Percentiles rank a stretch among this genome's conserved stretches.
phyloP scores from a whole-genome alignment of 2,113 vertebrate species.

The Ochotona princeps region DNA sequence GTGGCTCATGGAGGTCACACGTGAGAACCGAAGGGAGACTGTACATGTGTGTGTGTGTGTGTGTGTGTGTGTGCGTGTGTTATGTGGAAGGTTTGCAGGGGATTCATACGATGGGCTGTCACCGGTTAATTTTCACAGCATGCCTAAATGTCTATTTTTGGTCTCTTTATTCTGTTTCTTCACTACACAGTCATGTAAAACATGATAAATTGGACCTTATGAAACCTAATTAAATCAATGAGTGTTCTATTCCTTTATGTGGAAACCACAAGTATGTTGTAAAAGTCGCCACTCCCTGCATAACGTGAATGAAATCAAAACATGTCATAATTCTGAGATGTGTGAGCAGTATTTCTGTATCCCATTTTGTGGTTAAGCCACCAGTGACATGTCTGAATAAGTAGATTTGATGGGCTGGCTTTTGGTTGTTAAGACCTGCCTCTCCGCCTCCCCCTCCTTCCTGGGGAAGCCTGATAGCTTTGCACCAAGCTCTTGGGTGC shows the following conservation, averaged over 20 bases:
- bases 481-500: conserved; percentile 59
- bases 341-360: conserved; percentile 83
- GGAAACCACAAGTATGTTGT: conserved; percentile 87
- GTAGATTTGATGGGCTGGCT: conserved; percentile 84
- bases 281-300: conserved; percentile 86
- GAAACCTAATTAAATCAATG: conserved; percentile 88
- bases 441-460: conserved; percentile 68
- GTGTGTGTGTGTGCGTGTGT: not conserved
- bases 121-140: conserved; percentile 82
- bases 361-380: conserved; percentile 86
- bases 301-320: conserved; percentile 87
- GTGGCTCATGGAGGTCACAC: not conserved
- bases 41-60: not conserved
- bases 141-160: conserved; percentile 84
- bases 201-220: conserved; percentile 86
- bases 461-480: conserved; percentile 47
- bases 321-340: conserved; percentile 85
- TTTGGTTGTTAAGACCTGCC: conserved; percentile 83
- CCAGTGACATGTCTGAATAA: conserved; percentile 86
- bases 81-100: conserved; percentile 75
- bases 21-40: conserved; percentile 31
- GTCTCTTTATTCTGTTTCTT: conserved; percentile 85
- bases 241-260: conserved; percentile 85
- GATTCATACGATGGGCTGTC: conserved; percentile 80
- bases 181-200: conserved; percentile 86